Evolutionary conservation across 2,888 invertebrate genomes (phyloP).

Genomic region (Papilio gigon): DNA sequence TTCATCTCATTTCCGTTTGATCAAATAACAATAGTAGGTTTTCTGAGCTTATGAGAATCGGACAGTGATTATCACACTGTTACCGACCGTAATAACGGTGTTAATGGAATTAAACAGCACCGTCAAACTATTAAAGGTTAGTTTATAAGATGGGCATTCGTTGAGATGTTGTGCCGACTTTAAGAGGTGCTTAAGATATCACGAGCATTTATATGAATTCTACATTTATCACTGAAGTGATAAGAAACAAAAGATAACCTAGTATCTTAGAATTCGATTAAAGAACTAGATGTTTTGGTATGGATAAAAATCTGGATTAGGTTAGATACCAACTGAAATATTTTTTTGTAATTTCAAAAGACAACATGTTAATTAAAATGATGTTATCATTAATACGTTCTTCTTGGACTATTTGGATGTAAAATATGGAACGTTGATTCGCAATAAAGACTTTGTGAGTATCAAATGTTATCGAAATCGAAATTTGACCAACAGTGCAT

Average conservation of each 20-base stretch:
- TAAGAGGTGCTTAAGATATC: constrained; percentile 5
- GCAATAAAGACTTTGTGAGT: not conserved
- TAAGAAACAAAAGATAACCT: constrained; percentile 5
- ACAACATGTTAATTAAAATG: not conserved
- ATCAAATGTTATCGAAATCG: constrained; percentile 1
- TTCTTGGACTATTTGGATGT: not conserved
- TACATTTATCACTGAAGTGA: constrained; percentile 7
- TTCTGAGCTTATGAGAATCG: not conserved
- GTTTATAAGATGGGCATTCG: not conserved
- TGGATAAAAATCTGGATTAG: not conserved
- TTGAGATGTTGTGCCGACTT: not conserved
- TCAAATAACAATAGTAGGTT: too few relatives aligned
- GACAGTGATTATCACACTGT: not conserved
- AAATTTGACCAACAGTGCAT: not conserved
- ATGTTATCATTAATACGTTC: not conserved
- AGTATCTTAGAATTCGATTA: constrained; percentile 5
- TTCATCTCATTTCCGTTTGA: not conserved
- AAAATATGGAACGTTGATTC: not conserved
- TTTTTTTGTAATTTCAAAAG: not conserved
- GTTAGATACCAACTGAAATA: not conserved
- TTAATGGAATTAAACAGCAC: not conserved
- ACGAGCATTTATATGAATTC: constrained; percentile 16
- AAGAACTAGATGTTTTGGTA: too few relatives aligned
- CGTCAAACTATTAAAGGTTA: not conserved
- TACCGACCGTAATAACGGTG: not conserved